Evolutionary conservation across 2,888 invertebrate genomes (phyloP).

Genomic region (Xestia sexstrigata): DNA sequence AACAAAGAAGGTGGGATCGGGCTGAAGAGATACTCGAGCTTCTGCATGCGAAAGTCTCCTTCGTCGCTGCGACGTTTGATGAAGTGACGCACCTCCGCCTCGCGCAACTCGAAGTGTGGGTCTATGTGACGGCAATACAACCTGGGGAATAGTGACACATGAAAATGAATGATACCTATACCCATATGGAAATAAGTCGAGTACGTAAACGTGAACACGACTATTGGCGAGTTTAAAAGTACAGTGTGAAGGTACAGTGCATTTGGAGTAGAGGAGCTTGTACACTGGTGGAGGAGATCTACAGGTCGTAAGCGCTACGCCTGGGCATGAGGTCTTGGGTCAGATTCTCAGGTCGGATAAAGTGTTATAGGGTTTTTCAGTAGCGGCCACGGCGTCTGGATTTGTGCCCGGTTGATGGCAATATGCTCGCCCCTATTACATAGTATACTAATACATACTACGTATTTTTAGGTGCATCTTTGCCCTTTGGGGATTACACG

Average conservation of each 20-base stretch:
- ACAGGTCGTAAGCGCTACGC: not conserved
- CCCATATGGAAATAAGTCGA: not conserved
- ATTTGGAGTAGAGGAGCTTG: not conserved
- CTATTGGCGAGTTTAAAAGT: too few relatives aligned
- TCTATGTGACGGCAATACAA: constrained; percentile 86
- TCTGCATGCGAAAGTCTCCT: constrained; percentile 80
- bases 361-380: too few relatives aligned
- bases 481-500: not conserved
- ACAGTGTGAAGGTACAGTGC: too few relatives aligned
- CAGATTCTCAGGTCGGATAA: not conserved
- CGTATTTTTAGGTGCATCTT: too few relatives aligned
- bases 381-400: not conserved
- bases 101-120: constrained; percentile 79
- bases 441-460: not conserved
- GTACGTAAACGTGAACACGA: not conserved
- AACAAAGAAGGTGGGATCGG: constrained; percentile 79
- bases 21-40: constrained; percentile 79
- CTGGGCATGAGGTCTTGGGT: not conserved
- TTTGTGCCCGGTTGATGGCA: not conserved
- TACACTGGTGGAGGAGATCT: too few relatives aligned
- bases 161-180: not conserved
- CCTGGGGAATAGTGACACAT: constrained; percentile 69
- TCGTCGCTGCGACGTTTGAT: constrained; percentile 82
- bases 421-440: not conserved
- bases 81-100: constrained; percentile 83